Percentiles rank a stretch among this genome's conserved stretches.
Evolutionary conservation across 1,140 invertebrate genomes (phyloP).

Genomic region (Tribolium castaneum): DNA sequence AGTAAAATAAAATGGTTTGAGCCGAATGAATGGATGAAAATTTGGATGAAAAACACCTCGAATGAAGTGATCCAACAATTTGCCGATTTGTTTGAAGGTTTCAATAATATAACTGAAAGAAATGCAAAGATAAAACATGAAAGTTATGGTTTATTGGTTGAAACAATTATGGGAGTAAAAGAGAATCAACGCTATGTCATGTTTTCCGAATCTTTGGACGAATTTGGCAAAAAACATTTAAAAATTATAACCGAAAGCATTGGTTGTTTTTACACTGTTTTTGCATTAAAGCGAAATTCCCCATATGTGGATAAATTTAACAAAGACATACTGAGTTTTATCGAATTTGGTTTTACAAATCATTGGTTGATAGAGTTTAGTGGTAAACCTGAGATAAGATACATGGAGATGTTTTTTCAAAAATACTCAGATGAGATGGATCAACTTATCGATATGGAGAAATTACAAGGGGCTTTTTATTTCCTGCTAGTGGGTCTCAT

Average conservation of each 20-base stretch:
- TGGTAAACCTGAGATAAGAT: neutral
- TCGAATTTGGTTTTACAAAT: conserved; percentile 27
- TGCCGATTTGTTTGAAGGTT: neutral
- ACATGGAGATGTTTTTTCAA: conserved; percentile 4
- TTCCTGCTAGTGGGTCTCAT: neutral
- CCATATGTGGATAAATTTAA: conserved; percentile 22
- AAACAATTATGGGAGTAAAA: neutral
- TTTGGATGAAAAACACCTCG: conserved; percentile 16
- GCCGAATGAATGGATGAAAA: conserved; percentile 2
- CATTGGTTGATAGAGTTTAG: conserved; percentile 7
- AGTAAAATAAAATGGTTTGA: conserved; percentile 14
- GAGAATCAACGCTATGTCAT: conserved; percentile 12
- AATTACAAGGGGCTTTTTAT: conserved; percentile 36
- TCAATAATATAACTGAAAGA: neutral
- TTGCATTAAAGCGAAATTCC: conserved; percentile 8
- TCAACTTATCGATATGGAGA: conserved; percentile 2
- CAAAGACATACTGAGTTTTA: neutral
- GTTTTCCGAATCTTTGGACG: conserved; percentile 13
- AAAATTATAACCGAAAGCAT: conserved; percentile 6
- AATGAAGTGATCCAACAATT: neutral
- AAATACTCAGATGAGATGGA: neutral
- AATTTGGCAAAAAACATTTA: neutral
- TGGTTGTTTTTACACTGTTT: neutral
- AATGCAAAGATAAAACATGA: neutral
- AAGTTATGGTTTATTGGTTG: neutral